Evolutionary conservation across 2,888 invertebrate species (phyloP), one percentile per base, ranked within the genome.

Genomic region (Dryocosmus kuriphilus): DNA sequence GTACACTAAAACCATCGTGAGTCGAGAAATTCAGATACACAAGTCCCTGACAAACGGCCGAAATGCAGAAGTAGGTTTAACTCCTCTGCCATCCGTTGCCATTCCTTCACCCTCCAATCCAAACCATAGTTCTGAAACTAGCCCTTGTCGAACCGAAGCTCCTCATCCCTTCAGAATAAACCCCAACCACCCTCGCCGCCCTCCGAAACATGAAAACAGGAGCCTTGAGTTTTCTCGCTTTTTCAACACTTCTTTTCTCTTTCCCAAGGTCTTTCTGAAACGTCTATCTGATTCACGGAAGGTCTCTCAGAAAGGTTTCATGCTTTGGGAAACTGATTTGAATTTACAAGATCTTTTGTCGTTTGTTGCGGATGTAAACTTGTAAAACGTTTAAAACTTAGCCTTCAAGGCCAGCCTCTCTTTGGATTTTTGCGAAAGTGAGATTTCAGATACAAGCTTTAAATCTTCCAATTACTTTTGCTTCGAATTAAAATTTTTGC

Each of bases 51-150:
- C 86, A 87, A 89, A 89, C 85, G 86, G 84, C 85, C 86, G 84
- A 87, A 86, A 88, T 86, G 85, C 81, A 83, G 85, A 90, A 89
- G 88, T 90, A 85, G 89, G 88, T 89, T 89, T 88, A 88, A 88
- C 86, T 85, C 86, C 81, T 82, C 83, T 80, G 73, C 76, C 76
- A 30, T 30, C n/a, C 78, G 76, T 62, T 67, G 77, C 80, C 82
- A 65, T 74, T 71, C 57, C 74, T 76, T 77, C 81, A 81, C 79
- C 82, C 84, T 79, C 80, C 80, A 77, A 81, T 78, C 79, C 81
- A 46, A 75, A 80, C 74, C 41, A 35, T 62, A 74, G 73, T 81
- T 77, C 74, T 81, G 77, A 63, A 75, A 77, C 74, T 79, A 76
- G 22, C 65, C 67, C 76, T 78, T 75, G 74, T 71, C 60, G 71